phyloP scores from a whole-genome alignment of 2,888 invertebrate genomes.

The Hedychridium roseum region DNA sequence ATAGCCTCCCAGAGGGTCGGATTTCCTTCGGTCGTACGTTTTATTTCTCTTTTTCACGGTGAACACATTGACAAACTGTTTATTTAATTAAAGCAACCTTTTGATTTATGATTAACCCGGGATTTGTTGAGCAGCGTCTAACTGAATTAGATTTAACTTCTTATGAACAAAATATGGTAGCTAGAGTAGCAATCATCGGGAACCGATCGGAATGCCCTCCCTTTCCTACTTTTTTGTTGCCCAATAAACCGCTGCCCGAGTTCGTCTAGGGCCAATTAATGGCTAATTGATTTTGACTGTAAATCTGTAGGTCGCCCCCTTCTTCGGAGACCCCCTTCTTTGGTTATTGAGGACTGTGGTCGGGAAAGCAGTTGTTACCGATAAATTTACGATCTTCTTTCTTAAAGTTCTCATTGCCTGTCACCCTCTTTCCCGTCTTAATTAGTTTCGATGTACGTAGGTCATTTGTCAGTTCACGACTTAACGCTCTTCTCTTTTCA shows the following conservation, averaged over 20 bases:
- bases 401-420: slow-evolving; percentile 17
- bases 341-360: slow-evolving; percentile 17
- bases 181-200: too few relatives aligned
- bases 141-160: too few relatives aligned
- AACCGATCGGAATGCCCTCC: not conserved
- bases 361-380: slow-evolving; percentile 45
- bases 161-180: too few relatives aligned
- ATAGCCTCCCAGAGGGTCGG: slow-evolving; percentile 9
- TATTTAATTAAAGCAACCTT: too few relatives aligned
- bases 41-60: not conserved
- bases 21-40: not conserved
- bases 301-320: slow-evolving; percentile 50
- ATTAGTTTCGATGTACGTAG: slow-evolving; percentile 40
- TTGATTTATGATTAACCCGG: too few relatives aligned
- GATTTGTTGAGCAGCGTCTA: too few relatives aligned
- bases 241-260: slow-evolving; percentile 30
- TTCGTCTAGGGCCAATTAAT: slow-evolving; percentile 40
- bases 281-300: slow-evolving; percentile 57
- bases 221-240: slow-evolving; percentile 7
- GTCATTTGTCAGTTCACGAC: too few relatives aligned
- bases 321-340: slow-evolving; percentile 33
- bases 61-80: too few relatives aligned
- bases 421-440: slow-evolving; percentile 30
- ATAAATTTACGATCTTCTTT: slow-evolving; percentile 46
- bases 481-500: too few relatives aligned